phyloP scores from a whole-genome alignment of 2,888 invertebrate genomes.

The Ischnus inquisitorius region DNA sequence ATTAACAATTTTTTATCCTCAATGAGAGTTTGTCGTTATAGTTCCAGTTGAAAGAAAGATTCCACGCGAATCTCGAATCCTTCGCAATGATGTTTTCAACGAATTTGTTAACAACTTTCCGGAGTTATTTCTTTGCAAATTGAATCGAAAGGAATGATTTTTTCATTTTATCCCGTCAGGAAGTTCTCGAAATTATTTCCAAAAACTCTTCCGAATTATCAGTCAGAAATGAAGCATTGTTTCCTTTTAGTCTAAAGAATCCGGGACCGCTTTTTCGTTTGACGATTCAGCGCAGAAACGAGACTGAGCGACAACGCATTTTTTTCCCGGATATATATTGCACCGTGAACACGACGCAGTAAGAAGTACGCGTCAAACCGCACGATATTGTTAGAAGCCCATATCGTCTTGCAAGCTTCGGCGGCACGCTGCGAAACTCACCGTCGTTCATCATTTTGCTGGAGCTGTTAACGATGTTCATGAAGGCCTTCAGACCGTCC shows the following conservation, averaged over 20 bases:
- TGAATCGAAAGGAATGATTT: too few relatives aligned
- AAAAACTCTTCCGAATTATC: not conserved
- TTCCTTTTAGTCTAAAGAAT: not conserved
- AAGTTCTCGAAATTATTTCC: too few relatives aligned
- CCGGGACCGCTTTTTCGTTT: not conserved
- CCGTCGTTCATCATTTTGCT: conserved; percentile 82
- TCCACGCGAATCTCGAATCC: too few relatives aligned
- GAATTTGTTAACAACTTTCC: too few relatives aligned
- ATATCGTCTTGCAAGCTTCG: not conserved
- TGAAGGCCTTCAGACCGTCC: conserved; percentile 82
- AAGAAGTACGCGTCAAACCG: not conserved
- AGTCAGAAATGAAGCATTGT: not conserved
- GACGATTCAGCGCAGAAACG: not conserved
- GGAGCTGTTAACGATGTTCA: conserved; percentile 83
- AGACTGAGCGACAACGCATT: not conserved
- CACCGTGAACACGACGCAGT: not conserved
- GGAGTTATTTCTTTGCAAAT: too few relatives aligned
- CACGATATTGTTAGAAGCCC: not conserved
- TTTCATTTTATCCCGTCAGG: too few relatives aligned
- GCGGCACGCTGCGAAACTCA: conserved; percentile 67
- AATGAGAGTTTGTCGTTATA: too few relatives aligned
- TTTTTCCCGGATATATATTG: not conserved
- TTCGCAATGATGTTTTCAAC: too few relatives aligned
- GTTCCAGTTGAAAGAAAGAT: too few relatives aligned
- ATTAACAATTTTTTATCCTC: too few relatives aligned